Evolutionary conservation across 2,888 invertebrate genomes (phyloP).

Genomic region (Cantharis rufa): DNA sequence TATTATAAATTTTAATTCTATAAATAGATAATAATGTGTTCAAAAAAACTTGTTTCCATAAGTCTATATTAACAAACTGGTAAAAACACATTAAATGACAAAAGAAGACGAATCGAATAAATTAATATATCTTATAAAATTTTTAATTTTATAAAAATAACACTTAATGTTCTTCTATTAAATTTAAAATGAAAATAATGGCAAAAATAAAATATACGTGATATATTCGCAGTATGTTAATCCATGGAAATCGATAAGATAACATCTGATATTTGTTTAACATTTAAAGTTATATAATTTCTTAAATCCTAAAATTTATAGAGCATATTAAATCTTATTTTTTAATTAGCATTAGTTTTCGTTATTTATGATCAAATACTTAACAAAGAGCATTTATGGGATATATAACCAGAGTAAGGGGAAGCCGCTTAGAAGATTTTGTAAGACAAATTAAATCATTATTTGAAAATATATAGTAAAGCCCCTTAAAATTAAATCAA

Average conservation of each 20-base stretch:
- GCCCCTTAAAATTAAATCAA: neutral
- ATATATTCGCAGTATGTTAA: neutral
- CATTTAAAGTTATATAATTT: neutral
- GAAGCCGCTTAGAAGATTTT: neutral
- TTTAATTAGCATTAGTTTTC: neutral
- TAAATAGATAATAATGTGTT: neutral
- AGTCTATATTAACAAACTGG: constrained; percentile 3
- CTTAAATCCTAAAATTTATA: neutral
- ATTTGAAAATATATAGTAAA: neutral
- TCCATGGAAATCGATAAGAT: constrained; percentile 3
- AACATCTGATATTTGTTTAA: neutral
- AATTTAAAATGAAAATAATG: neutral
- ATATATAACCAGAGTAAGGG: neutral
- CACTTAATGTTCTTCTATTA: neutral
- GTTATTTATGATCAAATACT: neutral
- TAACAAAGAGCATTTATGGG: neutral
- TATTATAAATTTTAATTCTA: neutral
- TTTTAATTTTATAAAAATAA: neutral
- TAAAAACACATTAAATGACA: constrained; percentile 2
- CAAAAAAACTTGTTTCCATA: neutral
- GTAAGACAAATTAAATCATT: neutral
- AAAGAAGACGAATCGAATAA: constrained; percentile 2
- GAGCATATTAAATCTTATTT: neutral
- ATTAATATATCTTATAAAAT: neutral
- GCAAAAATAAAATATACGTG: neutral